These are phyloP conservation scores for Danionella dracula DNA, from an alignment of 2,797 vertebrate species.

Conservation along the genomic window DNA sequence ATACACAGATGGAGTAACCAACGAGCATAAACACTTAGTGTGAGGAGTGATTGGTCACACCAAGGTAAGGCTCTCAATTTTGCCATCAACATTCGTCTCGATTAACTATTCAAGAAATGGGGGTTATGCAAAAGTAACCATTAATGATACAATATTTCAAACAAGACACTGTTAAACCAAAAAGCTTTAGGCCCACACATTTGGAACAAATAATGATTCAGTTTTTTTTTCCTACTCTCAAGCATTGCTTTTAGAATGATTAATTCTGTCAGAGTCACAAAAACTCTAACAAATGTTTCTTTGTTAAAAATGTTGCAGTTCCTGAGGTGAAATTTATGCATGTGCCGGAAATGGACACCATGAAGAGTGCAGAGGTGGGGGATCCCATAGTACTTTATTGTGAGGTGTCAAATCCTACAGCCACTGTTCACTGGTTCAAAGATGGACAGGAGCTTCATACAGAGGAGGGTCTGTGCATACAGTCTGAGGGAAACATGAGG, in stretches of 20 bases:
- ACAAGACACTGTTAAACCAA: too few relatives aligned
- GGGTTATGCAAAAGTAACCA: too few relatives aligned
- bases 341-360: constrained; percentile 56
- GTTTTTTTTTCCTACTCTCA: too few relatives aligned
- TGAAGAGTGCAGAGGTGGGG: constrained; percentile 57
- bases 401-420: constrained; percentile 63
- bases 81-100: too few relatives aligned
- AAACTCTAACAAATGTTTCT: constrained; percentile 1
- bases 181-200: too few relatives aligned
- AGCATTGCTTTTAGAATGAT: background rate
- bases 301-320: constrained; percentile 59
- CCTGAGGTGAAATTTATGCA: constrained; percentile 61
- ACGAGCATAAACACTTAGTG: too few relatives aligned
- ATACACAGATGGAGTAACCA: background rate
- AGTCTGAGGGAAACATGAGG: constrained; percentile 70
- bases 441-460: constrained; percentile 59
- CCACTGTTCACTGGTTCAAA: constrained; percentile 66
- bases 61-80: too few relatives aligned
- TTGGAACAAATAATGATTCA: too few relatives aligned
- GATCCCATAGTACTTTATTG: constrained; percentile 69
- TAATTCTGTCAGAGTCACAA: background rate
- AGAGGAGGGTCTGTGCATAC: constrained; percentile 58
- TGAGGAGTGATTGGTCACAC: too few relatives aligned
- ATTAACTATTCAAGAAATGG: too few relatives aligned
- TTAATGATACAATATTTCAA: too few relatives aligned